Conservation (phyloP, 2,797 vertebrate species). For the Acanthurus tractus region DNA sequence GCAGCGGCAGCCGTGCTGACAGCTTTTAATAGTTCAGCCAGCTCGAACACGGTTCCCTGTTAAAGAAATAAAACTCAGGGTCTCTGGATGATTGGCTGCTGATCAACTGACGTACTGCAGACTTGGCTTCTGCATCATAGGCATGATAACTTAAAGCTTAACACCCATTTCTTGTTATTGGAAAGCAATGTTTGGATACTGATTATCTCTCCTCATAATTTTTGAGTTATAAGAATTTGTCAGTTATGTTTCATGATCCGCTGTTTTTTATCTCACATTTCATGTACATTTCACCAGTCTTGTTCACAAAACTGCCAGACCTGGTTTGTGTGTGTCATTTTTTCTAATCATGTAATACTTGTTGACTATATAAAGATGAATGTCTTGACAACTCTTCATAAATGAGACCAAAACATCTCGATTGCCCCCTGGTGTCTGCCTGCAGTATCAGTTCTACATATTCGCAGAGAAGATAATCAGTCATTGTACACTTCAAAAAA, state of each 20-base stretch:
- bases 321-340: not conserved
- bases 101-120: not conserved
- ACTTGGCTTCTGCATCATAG: not conserved
- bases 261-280: not conserved
- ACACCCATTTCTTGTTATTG: not conserved
- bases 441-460: too few species aligned
- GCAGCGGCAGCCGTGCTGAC: constrained; percentile 28
- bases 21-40: constrained; percentile 38
- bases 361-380: too few species aligned
- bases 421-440: too few species aligned
- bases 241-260: not conserved
- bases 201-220: not conserved
- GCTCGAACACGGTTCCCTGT: constrained; percentile 29
- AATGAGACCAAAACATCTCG: too few species aligned
- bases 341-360: not conserved
- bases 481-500: too few species aligned
- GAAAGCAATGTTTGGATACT: not conserved
- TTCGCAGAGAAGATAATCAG: too few species aligned
- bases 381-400: too few species aligned
- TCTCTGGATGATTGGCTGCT: constrained; percentile 3
- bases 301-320: not conserved
- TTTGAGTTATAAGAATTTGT: not conserved
- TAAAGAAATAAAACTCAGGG: constrained; percentile 9
- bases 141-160: not conserved
- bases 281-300: constrained; percentile 8